Base-by-base conservation (phyloP, 2,888 invertebrate genomes). In the Leucoma salicis region DNA sequence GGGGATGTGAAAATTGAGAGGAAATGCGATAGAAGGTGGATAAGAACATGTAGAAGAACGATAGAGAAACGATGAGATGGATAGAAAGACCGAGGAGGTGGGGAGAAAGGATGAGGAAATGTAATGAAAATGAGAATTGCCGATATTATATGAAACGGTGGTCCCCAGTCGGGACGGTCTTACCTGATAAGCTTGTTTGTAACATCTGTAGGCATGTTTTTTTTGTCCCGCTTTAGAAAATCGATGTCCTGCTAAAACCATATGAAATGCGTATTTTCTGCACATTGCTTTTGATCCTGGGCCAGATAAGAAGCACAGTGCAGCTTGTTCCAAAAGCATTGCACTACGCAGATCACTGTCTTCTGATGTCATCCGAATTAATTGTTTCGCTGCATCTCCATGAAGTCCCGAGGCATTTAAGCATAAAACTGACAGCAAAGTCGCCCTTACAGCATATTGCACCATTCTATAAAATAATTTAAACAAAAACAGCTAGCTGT, bases 331-430 rank as follows among this genome's bases (percentile, higher is more conserved):
- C 35, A 99, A 88, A 39, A 99, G 85, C 70, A 99, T 90, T 5
- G 98, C 99, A 56, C 97, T 97, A 41, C 97, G 92, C 40, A 99
- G 88, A 84, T 99, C 99, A n/a, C 97, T 97, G 77, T 99, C 99
- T 85, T 99, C 98, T 59, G 96, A 96, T 7, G 98, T 98, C 96
- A 99, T 96, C 47, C 97, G 93, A 61, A 98, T 97, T 35, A 97
- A 92, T 76, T 97, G 97, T 71, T 95, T 95, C 0, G 99, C 98
- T n/a, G 99, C 98, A 77, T 99, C 99, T 8, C 95, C 94, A 70
- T 94, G 95, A 61, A 95, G 88, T 24, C 93, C 93, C 27, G 94
- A 91, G 29, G 93, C 92, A 77, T 95, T 95, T 37, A 99, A 87
- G 65, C 97, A 97, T 66, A 98, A 96, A 3, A 95, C 94, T 56